Evolutionary conservation across 1,140 invertebrate genomes (phyloP), one percentile per base, ranked within the genome.

Genomic region (Drosophila oshimai): DNA sequence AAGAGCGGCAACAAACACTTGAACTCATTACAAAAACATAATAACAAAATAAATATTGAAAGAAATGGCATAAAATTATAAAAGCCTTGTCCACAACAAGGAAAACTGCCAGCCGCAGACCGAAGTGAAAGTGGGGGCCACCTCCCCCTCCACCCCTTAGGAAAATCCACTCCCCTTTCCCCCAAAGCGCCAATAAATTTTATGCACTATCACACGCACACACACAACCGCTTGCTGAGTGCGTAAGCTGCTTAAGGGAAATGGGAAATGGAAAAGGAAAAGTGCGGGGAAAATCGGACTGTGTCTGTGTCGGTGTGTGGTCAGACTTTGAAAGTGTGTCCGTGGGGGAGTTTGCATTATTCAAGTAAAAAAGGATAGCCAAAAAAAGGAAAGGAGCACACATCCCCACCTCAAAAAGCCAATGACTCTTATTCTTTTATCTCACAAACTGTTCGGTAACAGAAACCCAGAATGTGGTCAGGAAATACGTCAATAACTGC

Each of bases 1-100:
- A 58, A 83, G 57, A 39, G 33, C 22, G 41, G 15, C 45, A 47
- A 60, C 39, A 60, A 67, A 49, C 74, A 71, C 60, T 65, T 42
- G 53, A 45, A 72, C 74, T 73, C 80, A 86, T 86, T 86, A 87
- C 80, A 87, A 86, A 87, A 86, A 86, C 81, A 86, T 86, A 86
- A 86, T 80, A 87, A 76, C 80, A 86, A 76, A 86, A 76, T 86
- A 86, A 86, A 86, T 86, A 86, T 86, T 86, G 80, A 86, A 87
- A 80, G 80, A 86, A 86, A 86, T 86, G 76, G 75, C 80, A 86
- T 86, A 86, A 87, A 86, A 86, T 86, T 86, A 86, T 86, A 87
- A 86, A 86, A 86, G 80, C 81, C 75, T 71, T 37, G 46, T 65
- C 61, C 42, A 15, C 58, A 57, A 67, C 49, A 13, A 58, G 41